Evolutionary conservation across 2,113 vertebrate species (phyloP), one percentile per base, ranked within the genome.

Genomic region (Macquaria australasica): DNA sequence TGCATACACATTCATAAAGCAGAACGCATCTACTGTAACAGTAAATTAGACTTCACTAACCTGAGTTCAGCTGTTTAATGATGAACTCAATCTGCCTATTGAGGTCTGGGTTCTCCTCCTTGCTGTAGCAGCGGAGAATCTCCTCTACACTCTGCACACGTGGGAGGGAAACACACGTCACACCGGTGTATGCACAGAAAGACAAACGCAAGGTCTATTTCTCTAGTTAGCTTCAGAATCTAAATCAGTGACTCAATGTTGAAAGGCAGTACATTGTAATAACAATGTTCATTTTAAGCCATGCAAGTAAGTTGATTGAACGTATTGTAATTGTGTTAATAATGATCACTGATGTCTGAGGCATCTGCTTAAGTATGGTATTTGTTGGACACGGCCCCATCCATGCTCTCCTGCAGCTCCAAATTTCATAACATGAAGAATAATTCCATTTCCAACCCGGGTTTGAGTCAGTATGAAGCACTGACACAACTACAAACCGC

Each of bases 71-170:
- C 68, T 99, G 97, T 88, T 95, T 96, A 87, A 99, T 97, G 93
- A 99, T 97, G 76, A 97, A 99, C 87, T 98, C 97, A 43, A 99
- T 97, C 93, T 99, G 98, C 73, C 96, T 96, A 93, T 96, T 96
- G 91, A 97, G 96, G 83, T 98, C 97, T 0, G 96, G 93, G 16
- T 95, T 97, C 85, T 97, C 96, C 90, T 99, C 98, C 92, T 96
- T 97, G 88, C 96, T 95, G 95, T 98, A 99, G 92, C 97, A 98
- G 79, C 90, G 89, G 21, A 99, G 95, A 87, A 99, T 97, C 92
- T 99, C 98, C 88, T 99, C 97, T 92, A 99, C 95, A 56, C 98
- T 97, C 98, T 99, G 75, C 14, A 82, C 55, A 81, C 73, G 90
- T 1, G 60, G 4, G 39, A 70, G 20, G 1, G 88, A 86, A 83